Evolutionary conservation across 2,113 vertebrate species (phyloP).

Genomic region (Emydocephalus ijimae): DNA sequence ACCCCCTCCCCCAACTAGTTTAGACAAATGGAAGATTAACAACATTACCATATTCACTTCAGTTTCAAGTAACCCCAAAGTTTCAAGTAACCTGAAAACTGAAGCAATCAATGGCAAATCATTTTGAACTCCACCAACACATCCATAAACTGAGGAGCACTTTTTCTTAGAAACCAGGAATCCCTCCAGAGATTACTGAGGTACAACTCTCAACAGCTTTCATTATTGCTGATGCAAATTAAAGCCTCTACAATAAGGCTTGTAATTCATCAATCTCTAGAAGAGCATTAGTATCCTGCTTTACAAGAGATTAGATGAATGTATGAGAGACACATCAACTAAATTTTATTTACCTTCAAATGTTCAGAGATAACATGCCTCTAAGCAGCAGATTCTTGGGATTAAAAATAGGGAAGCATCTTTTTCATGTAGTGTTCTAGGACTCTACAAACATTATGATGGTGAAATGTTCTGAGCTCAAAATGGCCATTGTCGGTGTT

Average conservation of each 20-base stretch:
- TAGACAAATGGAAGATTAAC: not conserved
- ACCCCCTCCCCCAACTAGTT: not conserved
- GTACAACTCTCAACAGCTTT: not conserved
- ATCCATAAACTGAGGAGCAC: not conserved
- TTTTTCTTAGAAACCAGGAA: not conserved
- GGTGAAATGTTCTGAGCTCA: not conserved
- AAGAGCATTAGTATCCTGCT: not conserved
- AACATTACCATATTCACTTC: not conserved
- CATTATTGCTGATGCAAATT: not conserved
- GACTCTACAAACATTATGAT: not conserved
- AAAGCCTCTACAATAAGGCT: not conserved
- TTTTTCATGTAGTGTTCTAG: not conserved
- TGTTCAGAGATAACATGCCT: not conserved
- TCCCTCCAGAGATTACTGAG: not conserved
- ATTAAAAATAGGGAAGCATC: not conserved
- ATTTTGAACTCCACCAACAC: not conserved
- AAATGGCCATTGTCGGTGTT: not conserved
- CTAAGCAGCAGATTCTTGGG: not conserved
- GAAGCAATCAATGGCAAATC: not conserved
- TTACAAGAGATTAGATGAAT: not conserved
- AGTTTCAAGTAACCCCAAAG: not conserved
- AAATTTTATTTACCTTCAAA: not conserved
- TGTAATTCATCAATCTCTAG: not conserved
- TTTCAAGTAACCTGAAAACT: not conserved
- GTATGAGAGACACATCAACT: not conserved